Conservation (phyloP, 2,113 vertebrate genomes). For the Brienomyrus longianalis region DNA sequence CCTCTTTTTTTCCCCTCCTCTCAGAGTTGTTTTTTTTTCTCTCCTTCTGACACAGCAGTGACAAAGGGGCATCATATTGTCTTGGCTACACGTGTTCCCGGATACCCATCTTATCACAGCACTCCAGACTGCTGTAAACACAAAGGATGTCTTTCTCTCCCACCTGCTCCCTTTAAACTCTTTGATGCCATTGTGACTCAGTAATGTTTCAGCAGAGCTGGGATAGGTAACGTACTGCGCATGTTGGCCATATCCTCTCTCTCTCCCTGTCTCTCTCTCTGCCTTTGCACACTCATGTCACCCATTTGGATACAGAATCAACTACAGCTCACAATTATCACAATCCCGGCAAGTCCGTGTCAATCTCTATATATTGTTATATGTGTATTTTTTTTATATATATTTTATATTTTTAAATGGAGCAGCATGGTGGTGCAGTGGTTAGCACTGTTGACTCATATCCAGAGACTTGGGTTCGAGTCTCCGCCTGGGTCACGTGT, state of each 20-base stretch:
- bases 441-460: too few species aligned
- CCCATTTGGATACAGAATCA: background rate
- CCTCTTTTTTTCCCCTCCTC: background rate
- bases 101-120: constrained; percentile 50
- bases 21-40: constrained; percentile 29
- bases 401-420: too few species aligned
- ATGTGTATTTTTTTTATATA: background rate
- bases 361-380: background rate
- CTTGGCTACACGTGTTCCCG: constrained; percentile 40
- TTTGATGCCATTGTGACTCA: constrained; percentile 27
- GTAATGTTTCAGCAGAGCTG: constrained; percentile 21
- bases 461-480: too few species aligned
- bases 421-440: too few species aligned
- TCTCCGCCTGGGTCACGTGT: too few species aligned
- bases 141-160: constrained; percentile 36
- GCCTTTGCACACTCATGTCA: constrained; percentile 13
- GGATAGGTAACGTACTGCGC: constrained; percentile 1
- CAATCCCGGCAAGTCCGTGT: background rate
- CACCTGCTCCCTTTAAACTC: constrained; percentile 25
- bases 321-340: constrained; percentile 23
- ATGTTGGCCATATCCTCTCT: background rate
- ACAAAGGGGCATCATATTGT: constrained; percentile 47
- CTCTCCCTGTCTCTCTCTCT: constrained; percentile 10
- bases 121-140: constrained; percentile 49
- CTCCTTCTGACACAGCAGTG: constrained; percentile 32